These are phyloP conservation scores for Acestrorhynchus altus DNA, from an alignment of 2,797 vertebrate species.

Conservation along the genomic window DNA sequence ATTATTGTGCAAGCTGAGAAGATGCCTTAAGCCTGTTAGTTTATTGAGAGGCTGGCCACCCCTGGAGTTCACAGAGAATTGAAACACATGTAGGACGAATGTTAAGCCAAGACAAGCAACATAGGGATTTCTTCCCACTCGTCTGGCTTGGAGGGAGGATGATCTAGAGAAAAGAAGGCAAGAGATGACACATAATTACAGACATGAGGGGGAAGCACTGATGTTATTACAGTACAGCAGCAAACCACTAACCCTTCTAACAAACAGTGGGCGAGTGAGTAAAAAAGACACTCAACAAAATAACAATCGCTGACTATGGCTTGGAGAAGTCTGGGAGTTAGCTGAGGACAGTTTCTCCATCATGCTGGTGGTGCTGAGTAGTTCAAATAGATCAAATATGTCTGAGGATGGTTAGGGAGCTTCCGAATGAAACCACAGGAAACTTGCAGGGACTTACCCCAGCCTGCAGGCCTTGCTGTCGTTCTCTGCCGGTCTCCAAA, in stretches of 20 bases:
- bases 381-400: neutral
- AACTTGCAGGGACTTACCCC: slow-evolving; percentile 15
- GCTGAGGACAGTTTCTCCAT: neutral
- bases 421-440: slow-evolving; percentile 17
- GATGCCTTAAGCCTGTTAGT: neutral
- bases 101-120: slow-evolving; percentile 17
- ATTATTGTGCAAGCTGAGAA: neutral
- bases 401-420: slow-evolving; percentile 1
- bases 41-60: neutral
- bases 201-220: slow-evolving; percentile 25
- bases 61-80: slow-evolving; percentile 15
- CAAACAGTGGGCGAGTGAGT: neutral
- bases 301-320: neutral
- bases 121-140: slow-evolving; percentile 40
- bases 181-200: slow-evolving; percentile 38
- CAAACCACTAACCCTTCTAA: slow-evolving; percentile 24
- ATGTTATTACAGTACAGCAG: slow-evolving; percentile 19
- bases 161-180: slow-evolving; percentile 30
- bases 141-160: slow-evolving; percentile 35
- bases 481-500: slow-evolving; percentile 44
- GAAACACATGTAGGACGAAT: slow-evolving; percentile 16
- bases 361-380: neutral
- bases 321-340: neutral
- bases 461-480: slow-evolving; percentile 43
- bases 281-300: slow-evolving; percentile 4